Evolutionary conservation across 1,140 invertebrate genomes (phyloP).

Genomic region (Drosophila cardini): DNA sequence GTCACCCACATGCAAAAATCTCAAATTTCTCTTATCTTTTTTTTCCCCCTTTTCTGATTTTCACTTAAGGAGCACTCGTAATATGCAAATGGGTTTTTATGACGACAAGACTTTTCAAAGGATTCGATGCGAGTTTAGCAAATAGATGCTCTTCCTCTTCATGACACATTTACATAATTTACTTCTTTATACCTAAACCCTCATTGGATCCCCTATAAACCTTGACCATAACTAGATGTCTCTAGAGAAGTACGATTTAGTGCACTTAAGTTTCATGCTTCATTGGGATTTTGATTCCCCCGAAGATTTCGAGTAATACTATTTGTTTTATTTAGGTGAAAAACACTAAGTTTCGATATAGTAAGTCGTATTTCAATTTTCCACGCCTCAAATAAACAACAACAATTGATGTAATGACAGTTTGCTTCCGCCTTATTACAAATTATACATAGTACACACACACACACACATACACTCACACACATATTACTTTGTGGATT

Average conservation of each 20-base stretch:
- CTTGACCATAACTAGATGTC: constrained; percentile 9
- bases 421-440: constrained; percentile 74
- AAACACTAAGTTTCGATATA: constrained; percentile 66
- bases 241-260: too few relatives aligned
- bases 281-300: constrained; percentile 19
- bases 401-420: constrained; percentile 57
- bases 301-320: constrained; percentile 5
- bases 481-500: constrained; percentile 55
- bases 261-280: constrained; percentile 15
- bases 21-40: neutral
- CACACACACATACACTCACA: too few relatives aligned
- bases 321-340: constrained; percentile 44
- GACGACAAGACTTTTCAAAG: neutral
- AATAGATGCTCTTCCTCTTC: neutral
- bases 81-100: neutral
- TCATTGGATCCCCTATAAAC: constrained; percentile 13
- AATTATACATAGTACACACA: constrained; percentile 59
- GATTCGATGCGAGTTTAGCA: too few relatives aligned
- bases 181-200: constrained; percentile 23
- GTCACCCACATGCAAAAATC: constrained; percentile 8
- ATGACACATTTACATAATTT: constrained; percentile 39
- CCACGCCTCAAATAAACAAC: constrained; percentile 21
- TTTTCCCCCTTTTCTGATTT: neutral
- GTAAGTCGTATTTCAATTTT: constrained; percentile 38
- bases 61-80: neutral